Evolutionary conservation across 2,797 vertebrate genomes (phyloP), one percentile per base, ranked within the genome.

Genomic region (Crypturellus tataupa): DNA sequence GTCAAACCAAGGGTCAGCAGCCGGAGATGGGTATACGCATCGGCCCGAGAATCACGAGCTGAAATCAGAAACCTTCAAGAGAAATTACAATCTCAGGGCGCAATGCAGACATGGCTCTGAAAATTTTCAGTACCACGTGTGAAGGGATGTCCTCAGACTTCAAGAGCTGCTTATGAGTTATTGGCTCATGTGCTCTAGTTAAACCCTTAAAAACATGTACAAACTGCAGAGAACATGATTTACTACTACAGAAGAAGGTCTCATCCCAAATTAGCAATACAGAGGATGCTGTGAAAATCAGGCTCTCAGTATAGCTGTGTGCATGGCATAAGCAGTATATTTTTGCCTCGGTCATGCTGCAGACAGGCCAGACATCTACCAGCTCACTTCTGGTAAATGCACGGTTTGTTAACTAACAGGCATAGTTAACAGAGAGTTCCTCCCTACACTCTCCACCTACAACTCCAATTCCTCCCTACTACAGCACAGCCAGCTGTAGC

Each of bases 1-100:
- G 90, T 96, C 94, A 94, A 90, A 91, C 51, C 71, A 95, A 90
- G 93, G 83, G 85, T 96, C 83, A 95, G 68, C 47, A 88, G 80
- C 51, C 47, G 73, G 78, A 90, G 80, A 86, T 6, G 77, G 83
- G 77, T 84, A 70, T 91, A 87, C 91, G 56, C 40, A 91, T 90
- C 78, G 70, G 44, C 75, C 44, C 72, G 64, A 47, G 47, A 90
- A 87, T 85, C 83, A 80, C 0, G 0, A 88, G 40, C 39, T 93
- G 80, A 95, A 96, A 94, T 84, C 47, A 73, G 90, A 94, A 90
- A 90, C 78, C 67, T 46, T 63, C 24, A 42, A 84, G 68, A 69
- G 88, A 75, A 81, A 91, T 40, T n/a, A 67, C 67, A 77, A 8
- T 44, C 1, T 2, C 24, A 56, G 46, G 85, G n/a, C 73, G 85